phyloP scores from a whole-genome alignment of 2,888 invertebrate genomes.

The Scaptomyza tumidula region DNA sequence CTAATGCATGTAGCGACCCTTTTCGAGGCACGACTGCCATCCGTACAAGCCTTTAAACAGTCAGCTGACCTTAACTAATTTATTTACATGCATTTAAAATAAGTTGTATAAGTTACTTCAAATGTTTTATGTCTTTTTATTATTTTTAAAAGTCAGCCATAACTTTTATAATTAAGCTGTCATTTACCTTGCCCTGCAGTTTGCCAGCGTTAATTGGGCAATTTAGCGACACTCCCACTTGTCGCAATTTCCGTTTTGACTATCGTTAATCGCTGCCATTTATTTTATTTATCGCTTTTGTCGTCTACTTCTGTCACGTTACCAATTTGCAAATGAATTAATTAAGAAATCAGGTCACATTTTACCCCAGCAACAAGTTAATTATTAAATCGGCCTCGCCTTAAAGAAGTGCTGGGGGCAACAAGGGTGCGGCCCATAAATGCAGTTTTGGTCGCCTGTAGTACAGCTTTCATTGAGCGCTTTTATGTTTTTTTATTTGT shows the following conservation, averaged over 20 bases:
- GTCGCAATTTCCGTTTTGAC: constrained; percentile 52
- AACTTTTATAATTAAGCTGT: neutral
- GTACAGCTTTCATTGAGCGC: constrained; percentile 11
- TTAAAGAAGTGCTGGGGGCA: neutral
- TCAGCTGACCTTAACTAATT: neutral
- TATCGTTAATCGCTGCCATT: constrained; percentile 56
- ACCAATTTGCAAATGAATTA: constrained; percentile 63
- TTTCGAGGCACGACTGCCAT: constrained; percentile 18
- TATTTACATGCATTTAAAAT: constrained; percentile 2
- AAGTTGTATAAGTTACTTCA: neutral
- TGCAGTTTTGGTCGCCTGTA: constrained; percentile 41
- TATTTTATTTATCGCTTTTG: constrained; percentile 64
- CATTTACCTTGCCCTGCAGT: neutral
- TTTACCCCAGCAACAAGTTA: constrained; percentile 50
- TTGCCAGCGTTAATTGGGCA: constrained; percentile 41
- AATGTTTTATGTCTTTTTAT: no score
- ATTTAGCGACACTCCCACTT: constrained; percentile 39
- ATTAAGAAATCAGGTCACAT: constrained; percentile 61
- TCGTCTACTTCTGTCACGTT: constrained; percentile 44
- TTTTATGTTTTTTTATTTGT: neutral
- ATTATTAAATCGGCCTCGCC: constrained; percentile 41
- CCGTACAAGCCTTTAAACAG: constrained; percentile 16
- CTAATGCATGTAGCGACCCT: constrained; percentile 61
- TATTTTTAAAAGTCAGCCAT: neutral
- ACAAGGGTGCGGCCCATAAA: constrained; percentile 8